phyloP scores from a whole-genome alignment of 2,888 invertebrate genomes.

The Pteria penguin region DNA sequence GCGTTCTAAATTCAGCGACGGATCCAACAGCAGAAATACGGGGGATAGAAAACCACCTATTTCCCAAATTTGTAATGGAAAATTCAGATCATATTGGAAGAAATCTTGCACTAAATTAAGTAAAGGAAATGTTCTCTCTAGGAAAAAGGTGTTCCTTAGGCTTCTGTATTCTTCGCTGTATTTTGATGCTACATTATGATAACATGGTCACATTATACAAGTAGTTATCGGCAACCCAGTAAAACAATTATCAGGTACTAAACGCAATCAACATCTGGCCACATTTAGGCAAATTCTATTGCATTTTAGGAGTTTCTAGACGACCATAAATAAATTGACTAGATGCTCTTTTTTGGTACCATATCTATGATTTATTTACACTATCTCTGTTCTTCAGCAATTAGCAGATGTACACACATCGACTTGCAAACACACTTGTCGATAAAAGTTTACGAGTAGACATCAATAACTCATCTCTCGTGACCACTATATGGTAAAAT shows the following conservation, averaged over 20 bases:
- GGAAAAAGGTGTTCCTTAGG: too few species aligned
- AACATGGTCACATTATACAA: too few species aligned
- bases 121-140: too few species aligned
- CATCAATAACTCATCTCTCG: background rate
- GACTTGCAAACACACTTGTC: background rate
- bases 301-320: background rate
- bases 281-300: background rate
- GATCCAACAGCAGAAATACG: too few species aligned
- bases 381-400: background rate
- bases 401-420: background rate
- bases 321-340: background rate
- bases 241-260: background rate
- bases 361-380: conserved; percentile 2
- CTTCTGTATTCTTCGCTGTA: too few species aligned
- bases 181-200: too few species aligned
- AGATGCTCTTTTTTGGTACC: background rate
- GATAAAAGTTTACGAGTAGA: background rate
- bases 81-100: too few species aligned
- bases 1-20: too few species aligned
- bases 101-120: too few species aligned
- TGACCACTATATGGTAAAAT: background rate
- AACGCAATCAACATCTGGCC: background rate
- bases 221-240: too few species aligned
- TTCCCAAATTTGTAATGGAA: too few species aligned
- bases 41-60: too few species aligned